Evolutionary conservation across 2,888 invertebrate species (phyloP).

Genomic region (Podabrus alpinus): DNA sequence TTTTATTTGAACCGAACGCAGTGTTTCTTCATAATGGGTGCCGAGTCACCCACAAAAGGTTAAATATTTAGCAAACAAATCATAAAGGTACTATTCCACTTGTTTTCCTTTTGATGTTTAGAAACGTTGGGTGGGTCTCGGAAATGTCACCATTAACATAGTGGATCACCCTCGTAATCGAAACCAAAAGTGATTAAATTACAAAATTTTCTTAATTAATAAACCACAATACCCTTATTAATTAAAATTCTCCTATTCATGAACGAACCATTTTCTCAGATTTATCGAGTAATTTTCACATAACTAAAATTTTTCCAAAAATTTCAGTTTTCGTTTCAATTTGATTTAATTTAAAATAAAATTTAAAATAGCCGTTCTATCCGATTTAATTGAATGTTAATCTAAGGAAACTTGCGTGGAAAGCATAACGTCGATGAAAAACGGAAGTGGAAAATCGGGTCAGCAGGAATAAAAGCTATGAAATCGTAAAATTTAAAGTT

Average conservation of each 20-base stretch:
- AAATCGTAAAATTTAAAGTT: not conserved
- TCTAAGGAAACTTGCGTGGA: not conserved
- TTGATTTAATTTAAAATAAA: not conserved
- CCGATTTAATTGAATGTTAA: not conserved
- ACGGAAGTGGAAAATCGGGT: not conserved
- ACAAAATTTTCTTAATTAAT: no score
- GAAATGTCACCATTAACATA: not conserved
- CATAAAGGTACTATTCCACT: not conserved
- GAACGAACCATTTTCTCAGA: not conserved
- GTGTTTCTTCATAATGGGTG: not conserved
- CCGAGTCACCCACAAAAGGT: not conserved
- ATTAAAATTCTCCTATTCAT: not conserved
- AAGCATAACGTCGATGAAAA: not conserved
- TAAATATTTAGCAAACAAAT: not conserved
- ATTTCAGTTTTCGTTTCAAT: no score
- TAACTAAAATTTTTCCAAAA: no score
- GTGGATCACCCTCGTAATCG: not conserved
- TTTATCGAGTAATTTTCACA: no score
- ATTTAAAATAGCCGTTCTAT: not conserved
- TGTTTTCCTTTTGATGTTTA: not conserved
- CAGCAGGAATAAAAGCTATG: not conserved
- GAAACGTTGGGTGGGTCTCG: not conserved
- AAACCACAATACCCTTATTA: no score
- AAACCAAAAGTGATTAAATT: not conserved
- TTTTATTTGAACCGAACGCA: not conserved